Percentiles rank a stretch among this genome's conserved stretches.
Evolutionary conservation across 2,113 vertebrate genomes (phyloP).

Genomic region (Pristiophorus japonicus): DNA sequence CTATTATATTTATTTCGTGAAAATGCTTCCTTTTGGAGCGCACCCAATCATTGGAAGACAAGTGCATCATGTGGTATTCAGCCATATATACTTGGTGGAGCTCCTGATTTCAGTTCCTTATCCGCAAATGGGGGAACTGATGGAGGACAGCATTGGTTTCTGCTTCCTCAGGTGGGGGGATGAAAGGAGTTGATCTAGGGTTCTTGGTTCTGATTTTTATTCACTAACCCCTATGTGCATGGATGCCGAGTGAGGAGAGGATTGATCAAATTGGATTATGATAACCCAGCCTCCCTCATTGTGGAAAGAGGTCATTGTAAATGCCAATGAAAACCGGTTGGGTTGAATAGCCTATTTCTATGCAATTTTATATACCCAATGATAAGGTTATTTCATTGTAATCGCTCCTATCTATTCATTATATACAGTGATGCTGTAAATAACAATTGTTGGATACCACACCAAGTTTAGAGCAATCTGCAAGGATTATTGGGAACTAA

Average conservation of each 20-base stretch:
- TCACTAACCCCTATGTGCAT: not conserved
- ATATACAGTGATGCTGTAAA: not conserved
- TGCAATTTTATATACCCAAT: not conserved
- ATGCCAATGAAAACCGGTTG: too few relatives aligned
- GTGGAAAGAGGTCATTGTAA: not conserved
- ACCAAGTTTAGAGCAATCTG: not conserved
- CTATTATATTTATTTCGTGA: not conserved
- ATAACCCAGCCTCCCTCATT: not conserved
- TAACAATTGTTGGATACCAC: too few relatives aligned
- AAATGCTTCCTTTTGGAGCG: not conserved
- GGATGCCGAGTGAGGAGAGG: not conserved
- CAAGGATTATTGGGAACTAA: not conserved
- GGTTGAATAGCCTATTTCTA: not conserved
- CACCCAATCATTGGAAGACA: not conserved
- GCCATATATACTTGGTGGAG: not conserved
- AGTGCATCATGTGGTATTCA: not conserved
- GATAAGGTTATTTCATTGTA: slow-evolving; percentile 12
- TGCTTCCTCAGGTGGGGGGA: not conserved
- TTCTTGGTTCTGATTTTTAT: not conserved
- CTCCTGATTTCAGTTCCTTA: not conserved
- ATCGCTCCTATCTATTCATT: not conserved
- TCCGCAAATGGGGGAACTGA: not conserved
- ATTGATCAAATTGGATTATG: not conserved
- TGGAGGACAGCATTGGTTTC: not conserved
- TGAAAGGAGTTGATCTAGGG: not conserved